Base-by-base conservation (phyloP, 2,797 vertebrate species). In the Cryptoblepharus egeriae region DNA sequence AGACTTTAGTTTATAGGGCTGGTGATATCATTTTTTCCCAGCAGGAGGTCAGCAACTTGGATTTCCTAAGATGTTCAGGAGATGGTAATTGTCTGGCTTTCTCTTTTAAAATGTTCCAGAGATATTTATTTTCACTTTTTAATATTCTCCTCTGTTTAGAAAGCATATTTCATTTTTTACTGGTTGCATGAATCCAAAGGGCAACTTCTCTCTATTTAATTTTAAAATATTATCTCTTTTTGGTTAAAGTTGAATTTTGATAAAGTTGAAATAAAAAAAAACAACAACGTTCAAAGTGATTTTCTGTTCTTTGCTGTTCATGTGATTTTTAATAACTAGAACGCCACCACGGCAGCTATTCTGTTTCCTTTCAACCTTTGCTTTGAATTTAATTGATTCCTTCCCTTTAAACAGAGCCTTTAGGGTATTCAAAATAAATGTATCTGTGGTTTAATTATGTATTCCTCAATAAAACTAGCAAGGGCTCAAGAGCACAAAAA, bases 21-120 rank as follows among this genome's bases (percentile, higher is more conserved):
- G 0, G 84, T 73, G 88, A 80, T 88, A 90, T 86, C 84, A 84
- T 67, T 60, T 4, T 22, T 13, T 82, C 80, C 71, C 87, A 87
- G 79, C 85, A 71, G 87, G 79, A 90, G 87, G 83, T 82, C 45
- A 69, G 75, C 88, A 81, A 80, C 87, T 82, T 0, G 0, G 30
- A 2, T 88, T 89, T 90, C 80, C 75, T 61, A 32, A 90, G 70
- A 77, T 58, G 79, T 91, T 90, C 67, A 81, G 61, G 71, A 93
- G 85, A 81, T 83, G 89, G 74, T 76, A 92, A 89, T 87, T 87
- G 85, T 88, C 86, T 88, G 85, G 75, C 85, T 82, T 77, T 71
- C 74, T 63, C 57, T 61, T 82, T 52, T 52, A 77, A 49, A 77
- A 37, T 30, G 32, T 70, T 63, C 28, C 11, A 37, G n/a, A 82